Evolutionary conservation across 2,888 invertebrate species (phyloP).

Genomic region (Marasmarcha lunaedactyla): DNA sequence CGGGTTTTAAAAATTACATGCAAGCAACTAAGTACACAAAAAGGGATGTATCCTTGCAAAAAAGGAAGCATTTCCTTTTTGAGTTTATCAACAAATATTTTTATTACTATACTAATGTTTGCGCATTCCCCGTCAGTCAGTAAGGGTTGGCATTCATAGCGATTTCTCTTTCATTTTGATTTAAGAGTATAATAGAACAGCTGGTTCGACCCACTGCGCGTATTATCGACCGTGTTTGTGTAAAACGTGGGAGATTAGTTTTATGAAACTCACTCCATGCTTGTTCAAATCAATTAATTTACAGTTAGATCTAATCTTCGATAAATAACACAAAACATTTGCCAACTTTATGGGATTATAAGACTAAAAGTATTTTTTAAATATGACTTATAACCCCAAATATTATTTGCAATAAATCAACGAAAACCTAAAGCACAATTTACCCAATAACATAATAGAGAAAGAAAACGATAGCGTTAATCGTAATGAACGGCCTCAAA

Average conservation of each 20-base stretch:
- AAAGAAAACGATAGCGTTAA: conserved; percentile 30
- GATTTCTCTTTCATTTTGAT: conserved; percentile 45
- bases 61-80: conserved; percentile 42
- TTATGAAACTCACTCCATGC: no score
- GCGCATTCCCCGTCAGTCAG: conserved; percentile 52
- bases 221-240: not conserved
- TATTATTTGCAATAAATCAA: no score
- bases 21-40: conserved; percentile 19
- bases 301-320: no score
- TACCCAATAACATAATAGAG: conserved; percentile 21
- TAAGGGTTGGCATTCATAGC: conserved; percentile 51
- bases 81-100: conserved; percentile 62
- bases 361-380: no score
- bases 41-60: conserved; percentile 35
- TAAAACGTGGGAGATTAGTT: no score
- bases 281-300: no score
- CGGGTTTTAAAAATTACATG: conserved; percentile 46
- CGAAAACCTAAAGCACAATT: no score
- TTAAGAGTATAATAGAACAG: conserved; percentile 46
- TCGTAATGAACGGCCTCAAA: conserved; percentile 29
- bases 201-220: conserved; percentile 18
- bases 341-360: no score
- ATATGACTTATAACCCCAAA: no score
- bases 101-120: conserved; percentile 67
- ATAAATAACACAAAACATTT: no score